Evolutionary conservation across 1,140 invertebrate genomes (phyloP).

Genomic region (Drosophila dunni): DNA sequence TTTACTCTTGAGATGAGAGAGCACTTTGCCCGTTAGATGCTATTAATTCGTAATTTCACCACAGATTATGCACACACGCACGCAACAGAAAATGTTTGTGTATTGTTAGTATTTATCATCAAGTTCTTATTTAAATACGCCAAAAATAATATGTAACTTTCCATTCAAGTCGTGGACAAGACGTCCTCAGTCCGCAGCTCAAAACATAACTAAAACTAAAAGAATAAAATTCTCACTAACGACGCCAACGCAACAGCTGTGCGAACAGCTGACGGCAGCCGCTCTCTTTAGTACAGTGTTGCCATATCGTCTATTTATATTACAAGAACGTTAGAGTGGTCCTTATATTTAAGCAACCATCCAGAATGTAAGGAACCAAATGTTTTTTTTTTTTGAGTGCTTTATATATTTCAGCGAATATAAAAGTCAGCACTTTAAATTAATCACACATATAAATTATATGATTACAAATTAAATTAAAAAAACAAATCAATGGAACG

Average conservation of each 20-base stretch:
- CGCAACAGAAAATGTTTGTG: neutral
- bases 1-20: conserved; percentile 13
- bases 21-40: neutral
- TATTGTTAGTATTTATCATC: neutral
- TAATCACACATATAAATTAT: too few species aligned
- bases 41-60: conserved; percentile 33
- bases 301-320: conserved; percentile 7
- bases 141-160: conserved; percentile 26
- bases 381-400: too few species aligned
- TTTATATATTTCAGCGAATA: too few species aligned
- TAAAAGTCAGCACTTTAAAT: too few species aligned
- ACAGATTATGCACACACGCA: conserved; percentile 12
- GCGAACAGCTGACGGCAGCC: conserved; percentile 22
- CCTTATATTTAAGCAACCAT: neutral
- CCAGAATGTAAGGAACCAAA: too few species aligned
- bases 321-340: conserved; percentile 1
- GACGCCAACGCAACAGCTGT: conserved; percentile 24
- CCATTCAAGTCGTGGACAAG: conserved; percentile 16
- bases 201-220: conserved; percentile 33
- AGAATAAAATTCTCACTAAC: neutral
- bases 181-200: conserved; percentile 8
- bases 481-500: too few species aligned
- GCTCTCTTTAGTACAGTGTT: neutral
- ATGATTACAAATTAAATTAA: too few species aligned
- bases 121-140: neutral